A percentile compares a stretch with the other conserved stretches of the same genome.
These are phyloP conservation scores for Drosophila mayri DNA, from an alignment of 1,140 invertebrate genomes.

Conservation along the genomic window DNA sequence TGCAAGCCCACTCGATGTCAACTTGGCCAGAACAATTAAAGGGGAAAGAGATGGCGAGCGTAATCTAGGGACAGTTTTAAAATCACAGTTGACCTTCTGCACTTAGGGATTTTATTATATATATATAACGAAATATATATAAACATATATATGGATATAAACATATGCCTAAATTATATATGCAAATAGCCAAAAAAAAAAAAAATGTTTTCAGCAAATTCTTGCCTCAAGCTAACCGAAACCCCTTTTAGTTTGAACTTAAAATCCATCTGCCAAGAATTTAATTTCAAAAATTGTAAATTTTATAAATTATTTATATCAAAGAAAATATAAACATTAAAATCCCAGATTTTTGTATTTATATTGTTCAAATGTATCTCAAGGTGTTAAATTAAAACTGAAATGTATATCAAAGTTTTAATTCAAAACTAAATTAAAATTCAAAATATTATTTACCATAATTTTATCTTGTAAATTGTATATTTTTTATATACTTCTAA, in stretches of 20 bases:
- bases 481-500: not conserved
- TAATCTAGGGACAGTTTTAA: slow-evolving; percentile 12
- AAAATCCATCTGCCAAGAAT: not conserved
- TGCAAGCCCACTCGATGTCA: slow-evolving; percentile 1
- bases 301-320: too few relatives aligned
- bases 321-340: too few relatives aligned
- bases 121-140: not conserved
- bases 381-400: too few relatives aligned
- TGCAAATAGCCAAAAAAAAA: not conserved
- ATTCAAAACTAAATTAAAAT: too few relatives aligned
- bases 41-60: not conserved
- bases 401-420: too few relatives aligned
- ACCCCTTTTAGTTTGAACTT: not conserved
- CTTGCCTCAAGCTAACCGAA: not conserved
- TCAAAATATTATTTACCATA: too few relatives aligned
- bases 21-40: slow-evolving; percentile 1
- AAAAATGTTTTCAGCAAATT: not conserved
- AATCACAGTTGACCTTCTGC: slow-evolving; percentile 18
- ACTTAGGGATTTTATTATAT: not conserved
- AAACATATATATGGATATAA: not conserved
- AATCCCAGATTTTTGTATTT: too few relatives aligned
- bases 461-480: too few relatives aligned
- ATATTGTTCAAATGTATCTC: too few relatives aligned
- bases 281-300: not conserved
- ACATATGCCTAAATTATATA: not conserved